A percentile compares a stretch with the other conserved stretches of the same genome.
Evolutionary conservation across 2,888 invertebrate genomes (phyloP).

Genomic region (Biston betularia): DNA sequence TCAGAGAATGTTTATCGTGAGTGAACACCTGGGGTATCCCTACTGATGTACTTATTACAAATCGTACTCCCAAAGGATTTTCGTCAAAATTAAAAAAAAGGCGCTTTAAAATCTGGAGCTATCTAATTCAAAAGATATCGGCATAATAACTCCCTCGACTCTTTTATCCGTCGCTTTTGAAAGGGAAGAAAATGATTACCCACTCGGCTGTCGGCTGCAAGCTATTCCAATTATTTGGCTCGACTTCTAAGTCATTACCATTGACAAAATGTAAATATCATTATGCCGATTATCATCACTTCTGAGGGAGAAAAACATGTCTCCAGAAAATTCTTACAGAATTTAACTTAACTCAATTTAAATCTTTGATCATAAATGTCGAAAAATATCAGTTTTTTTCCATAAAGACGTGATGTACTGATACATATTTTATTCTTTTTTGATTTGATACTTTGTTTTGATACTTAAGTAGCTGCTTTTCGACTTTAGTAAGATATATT

Average conservation of each 20-base stretch:
- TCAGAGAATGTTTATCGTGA: no score
- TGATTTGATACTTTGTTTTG: no score
- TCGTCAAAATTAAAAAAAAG: neutral
- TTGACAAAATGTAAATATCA: slow-evolving; percentile 36
- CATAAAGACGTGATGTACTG: no score
- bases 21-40: no score
- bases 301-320: slow-evolving; percentile 6
- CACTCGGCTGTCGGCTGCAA: slow-evolving; percentile 21
- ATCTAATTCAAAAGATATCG: slow-evolving; percentile 21
- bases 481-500: no score
- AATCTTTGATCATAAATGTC: neutral
- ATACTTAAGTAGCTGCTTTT: no score
- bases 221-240: slow-evolving; percentile 30
- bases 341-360: neutral
- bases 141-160: slow-evolving; percentile 15
- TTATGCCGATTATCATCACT: slow-evolving; percentile 34
- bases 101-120: slow-evolving; percentile 3
- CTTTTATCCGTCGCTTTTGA: slow-evolving; percentile 26
- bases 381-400: no score
- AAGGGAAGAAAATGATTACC: slow-evolving; percentile 33
- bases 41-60: neutral
- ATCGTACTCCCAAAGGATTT: neutral
- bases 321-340: neutral
- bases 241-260: slow-evolving; percentile 27
- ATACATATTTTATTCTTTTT: no score